Evolutionary conservation across 2,888 invertebrate species (phyloP), one percentile per base, ranked within the genome.

Genomic region (Leptinotarsa juncta): DNA sequence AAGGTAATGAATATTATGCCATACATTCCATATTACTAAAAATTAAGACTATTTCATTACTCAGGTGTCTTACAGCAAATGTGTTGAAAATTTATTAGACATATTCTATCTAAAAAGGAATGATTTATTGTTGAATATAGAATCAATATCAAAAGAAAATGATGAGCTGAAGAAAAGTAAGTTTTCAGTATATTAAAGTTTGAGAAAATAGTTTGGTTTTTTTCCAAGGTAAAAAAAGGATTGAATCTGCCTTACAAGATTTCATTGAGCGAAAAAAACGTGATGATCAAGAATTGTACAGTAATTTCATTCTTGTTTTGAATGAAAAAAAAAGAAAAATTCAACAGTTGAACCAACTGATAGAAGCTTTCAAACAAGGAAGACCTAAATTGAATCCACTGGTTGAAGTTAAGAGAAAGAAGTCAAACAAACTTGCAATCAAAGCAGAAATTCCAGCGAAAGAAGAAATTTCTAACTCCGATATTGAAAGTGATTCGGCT

Each of bases 301-400:
- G 83, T 67, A 83, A 82, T 49, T 87, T 87, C 81, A 73, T 85
- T 42, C 76, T 83, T 68, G 65, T 86, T 50, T 77, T 88, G 77
- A 87, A 87, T 80, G 87, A 86, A 77, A 88, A 88, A 72, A 87
- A 87, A 76, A 81, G 79, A 32, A 80, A 84, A 62, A 87, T 87
- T 75, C 85, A 85, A 72, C 85, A 85, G 78, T 79, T 87, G 62
- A 85, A 82, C 71, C 85, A 87, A 77, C 77, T 84, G n/a, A 75
- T 87, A 71, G 80, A 85, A 71, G 84, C 83, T 49, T 82, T 83
- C 66, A 80, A 77, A 72, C 73, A 78, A 51, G 80, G 83, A 20
- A 80, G 82, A 70, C 75, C 82, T 3, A 74, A 78, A 32, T 62
- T 77, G 15, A 83, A 83, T 78, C 80, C 80, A 12, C 70, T 76